Evolutionary conservation across 2,113 vertebrate species (phyloP), one percentile per base, ranked within the genome.

Genomic region (Corvus hawaiiensis): DNA sequence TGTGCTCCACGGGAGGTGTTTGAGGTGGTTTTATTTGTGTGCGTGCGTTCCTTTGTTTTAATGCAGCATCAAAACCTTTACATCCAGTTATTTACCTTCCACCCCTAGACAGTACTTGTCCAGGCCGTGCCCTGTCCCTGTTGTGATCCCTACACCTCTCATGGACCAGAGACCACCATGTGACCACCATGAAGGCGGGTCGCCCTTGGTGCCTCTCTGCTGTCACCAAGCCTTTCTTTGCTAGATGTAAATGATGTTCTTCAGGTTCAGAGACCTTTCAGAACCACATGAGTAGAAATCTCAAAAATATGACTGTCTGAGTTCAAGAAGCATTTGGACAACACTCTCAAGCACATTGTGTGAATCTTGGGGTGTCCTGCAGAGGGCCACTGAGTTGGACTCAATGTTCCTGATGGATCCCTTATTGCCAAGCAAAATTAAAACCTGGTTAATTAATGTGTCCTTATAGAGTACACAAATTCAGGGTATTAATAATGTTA

Each of bases 11-110:
- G 1, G 28, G 26, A 33, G 9, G 6, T 33, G 11, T 84, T 75
- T 78, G 28, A 16, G 8, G 5, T 12, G 13, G 3, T 28, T 74
- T 66, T 72, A 26, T 89, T 56, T 84, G 6, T 76, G 17, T 24
- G 7, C 0, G 0, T n/a, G 8, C 2, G 0, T 43, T 37, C 49
- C 19, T 78, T 46, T 79, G 26, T 56, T 87, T 64, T 79, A 77
- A 62, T 64, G 64, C 80, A 66, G 46, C 55, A 56, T 58, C 49
- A 17, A 76, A 95, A 55, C 17, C 23, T 76, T 83, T 69, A 13
- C 9, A 41, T 23, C 10, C 54, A 46, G 9, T 71, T 81, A 30
- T 16, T 84, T 64, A 23, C 32, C 27, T 72, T 68, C n/a, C 0
- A 0, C 16, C 32, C 24, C 37, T 66, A 43, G 9, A 37, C 10